Base-by-base conservation (phyloP, 2,113 vertebrate species). In the Columba livia region DNA sequence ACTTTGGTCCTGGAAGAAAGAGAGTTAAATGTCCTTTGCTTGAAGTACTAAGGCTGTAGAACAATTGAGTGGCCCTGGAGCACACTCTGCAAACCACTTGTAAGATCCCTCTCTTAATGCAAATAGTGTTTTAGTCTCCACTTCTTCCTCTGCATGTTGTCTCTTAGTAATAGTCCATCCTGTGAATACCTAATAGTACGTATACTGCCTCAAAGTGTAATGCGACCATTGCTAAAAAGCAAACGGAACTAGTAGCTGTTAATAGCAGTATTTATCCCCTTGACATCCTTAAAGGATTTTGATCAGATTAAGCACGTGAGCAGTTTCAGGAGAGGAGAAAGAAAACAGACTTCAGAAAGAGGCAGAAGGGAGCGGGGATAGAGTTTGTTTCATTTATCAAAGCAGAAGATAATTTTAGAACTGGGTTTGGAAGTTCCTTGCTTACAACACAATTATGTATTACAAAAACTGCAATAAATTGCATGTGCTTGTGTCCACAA, bases 251-350 rank as follows among this genome's bases (percentile, higher is more conserved):
- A 36, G 44, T 38, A 70, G 81, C 67, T 90, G 66, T 69, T 93
- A 77, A 89, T 53, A 86, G 85, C 62, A 57, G 66, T 62, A 61
- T 93, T 95, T 91, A 94, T 93, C 62, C 88, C 54, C 58, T 60
- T 65, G 74, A 79, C 74, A 75, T 88, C 77, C 44, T 65, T 60
- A 42, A 79, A 85, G 88, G 79, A 57, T 91, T 85, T 69, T 42
- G 38, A 89, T 91, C 66, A 72, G 74, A 65, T 85, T 38, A 89
- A 85, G 78, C 44, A 31, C 26, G 5, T 48, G 57, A 85, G 51
- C 26, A 38, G 32, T 38, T 9, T 26, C 36, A 70, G 7, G 15
- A 64, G 57, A 91, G 67, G 71, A 88, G 71, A 85, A 88, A 70
- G 78, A 62, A 84, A 50, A 83, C 61, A n/a, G 48, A 75, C 53